Base-by-base conservation (phyloP, 2,113 vertebrate species). In the Hydrolagus affinis region DNA sequence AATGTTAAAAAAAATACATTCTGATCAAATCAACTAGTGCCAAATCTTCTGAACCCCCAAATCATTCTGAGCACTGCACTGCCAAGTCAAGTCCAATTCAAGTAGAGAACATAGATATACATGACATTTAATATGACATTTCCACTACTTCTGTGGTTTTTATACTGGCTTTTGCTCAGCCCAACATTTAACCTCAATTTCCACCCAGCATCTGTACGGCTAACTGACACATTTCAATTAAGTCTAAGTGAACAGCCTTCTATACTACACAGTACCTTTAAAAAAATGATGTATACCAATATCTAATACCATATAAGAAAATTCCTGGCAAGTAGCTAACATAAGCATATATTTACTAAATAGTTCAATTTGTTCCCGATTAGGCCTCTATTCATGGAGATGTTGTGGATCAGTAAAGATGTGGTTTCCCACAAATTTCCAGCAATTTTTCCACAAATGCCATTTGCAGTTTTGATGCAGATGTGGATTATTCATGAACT, bases 81-180 rank as follows among this genome's bases (percentile, higher is more conserved):
- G 21, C 77, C 66, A 66, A 83, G 8, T 32, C 17, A 75, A 56
- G 23, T 9, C 17, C 66, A 25, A 56, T 44, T 83, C 25, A 19
- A 68, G 60, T 66, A 19, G 10, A 32, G 62, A 66, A 15, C 12
- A 12, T 19, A 62, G 59, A 11, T 30, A 66, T 25, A 83, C 60
- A 66, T 83, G 78, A 21, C 60, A 83, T 68, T 62, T 80, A 64
- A 28, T 30, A 64, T 62, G 59, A 80, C 23, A 80, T 80, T 80
- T 83, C 62, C 78, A 83, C 60, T 83, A 68, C 78, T 66, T 83
- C 78, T 83, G 78, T 8, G 23, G 77, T 25, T 68, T 83, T 64
- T 14, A 66, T 68, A 64, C 66, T 66, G 78, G 25, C 21, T 64
- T 32, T 17, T 83, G 62, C 32, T 66, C 15, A 83, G 25, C 60